Evolutionary conservation across 2,888 invertebrate species (phyloP).

Genomic region (Ormia ochracea): DNA sequence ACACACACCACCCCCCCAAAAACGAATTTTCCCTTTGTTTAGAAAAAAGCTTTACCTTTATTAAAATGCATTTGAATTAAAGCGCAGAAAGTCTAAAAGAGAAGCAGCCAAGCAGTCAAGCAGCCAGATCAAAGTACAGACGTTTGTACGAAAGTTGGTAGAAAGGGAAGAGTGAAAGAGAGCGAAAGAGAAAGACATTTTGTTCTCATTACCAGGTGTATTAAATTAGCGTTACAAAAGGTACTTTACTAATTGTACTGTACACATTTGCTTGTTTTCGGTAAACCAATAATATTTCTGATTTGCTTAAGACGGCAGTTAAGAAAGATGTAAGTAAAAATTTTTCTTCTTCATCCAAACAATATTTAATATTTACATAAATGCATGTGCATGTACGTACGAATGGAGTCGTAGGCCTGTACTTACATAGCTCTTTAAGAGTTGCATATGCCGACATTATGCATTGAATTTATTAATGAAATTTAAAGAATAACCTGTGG

Average conservation of each 20-base stretch:
- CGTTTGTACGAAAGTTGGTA: background rate
- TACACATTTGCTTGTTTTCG: background rate
- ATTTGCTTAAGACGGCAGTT: background rate
- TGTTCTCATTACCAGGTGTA: background rate
- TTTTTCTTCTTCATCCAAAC: background rate
- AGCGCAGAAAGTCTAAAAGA: background rate
- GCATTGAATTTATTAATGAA: too few species aligned
- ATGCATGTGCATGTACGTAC: too few species aligned
- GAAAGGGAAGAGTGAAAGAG: background rate
- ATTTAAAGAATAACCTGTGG: too few species aligned
- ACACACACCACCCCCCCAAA: too few species aligned
- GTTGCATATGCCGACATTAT: too few species aligned
- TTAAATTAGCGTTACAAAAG: background rate
- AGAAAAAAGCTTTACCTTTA: background rate
- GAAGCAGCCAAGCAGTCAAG: background rate
- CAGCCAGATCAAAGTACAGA: too few species aligned
- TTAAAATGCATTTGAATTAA: slow-evolving; percentile 16
- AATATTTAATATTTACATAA: too few species aligned
- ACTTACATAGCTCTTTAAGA: too few species aligned
- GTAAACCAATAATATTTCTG: too few species aligned
- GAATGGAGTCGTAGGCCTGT: too few species aligned
- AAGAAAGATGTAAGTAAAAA: background rate
- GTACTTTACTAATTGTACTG: background rate
- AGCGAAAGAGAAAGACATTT: background rate
- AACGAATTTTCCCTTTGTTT: background rate